Conservation (phyloP, 2,888 invertebrate genomes). For the Drosophila yooni region DNA sequence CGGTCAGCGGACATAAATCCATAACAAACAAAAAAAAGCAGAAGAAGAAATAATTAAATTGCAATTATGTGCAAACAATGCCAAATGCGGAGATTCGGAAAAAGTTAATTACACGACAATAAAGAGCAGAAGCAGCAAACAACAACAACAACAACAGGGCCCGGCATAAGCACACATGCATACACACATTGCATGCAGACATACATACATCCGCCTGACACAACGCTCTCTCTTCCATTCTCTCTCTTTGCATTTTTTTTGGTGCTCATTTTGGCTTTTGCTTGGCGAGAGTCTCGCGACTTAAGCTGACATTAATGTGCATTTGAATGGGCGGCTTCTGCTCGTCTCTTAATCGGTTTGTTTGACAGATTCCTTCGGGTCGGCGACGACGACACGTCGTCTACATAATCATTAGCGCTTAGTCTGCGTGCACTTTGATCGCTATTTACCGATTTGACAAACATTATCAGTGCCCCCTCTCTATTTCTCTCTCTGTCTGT, state of each 20-base stretch:
- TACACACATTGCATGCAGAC: neutral
- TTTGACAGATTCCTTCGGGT: conserved; percentile 40
- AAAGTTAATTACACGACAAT: conserved; percentile 80
- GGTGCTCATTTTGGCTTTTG: conserved; percentile 9
- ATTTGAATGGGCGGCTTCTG: conserved; percentile 74
- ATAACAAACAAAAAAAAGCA: conserved; percentile 58
- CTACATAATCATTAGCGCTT: conserved; percentile 56
- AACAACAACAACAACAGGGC: conserved; percentile 7
- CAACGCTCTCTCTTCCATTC: neutral
- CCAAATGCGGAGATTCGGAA: conserved; percentile 80
- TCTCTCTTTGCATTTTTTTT: neutral
- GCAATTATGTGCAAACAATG: conserved; percentile 80
- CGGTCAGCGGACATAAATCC: conserved; percentile 65
- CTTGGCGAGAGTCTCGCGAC: conserved; percentile 23
- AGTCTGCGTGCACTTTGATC: conserved; percentile 29
- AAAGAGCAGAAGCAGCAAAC: conserved; percentile 62
- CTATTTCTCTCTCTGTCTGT: neutral
- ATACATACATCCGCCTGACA: conserved; percentile 14
- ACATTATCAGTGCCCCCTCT: conserved; percentile 16
- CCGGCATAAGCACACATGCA: neutral
- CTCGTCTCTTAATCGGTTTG: conserved; percentile 58
- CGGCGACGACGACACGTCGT: conserved; percentile 36
- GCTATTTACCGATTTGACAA: conserved; percentile 39
- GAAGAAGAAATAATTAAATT: conserved; percentile 73
- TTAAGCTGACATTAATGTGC: conserved; percentile 76